These are phyloP conservation scores for Columba livia DNA, from an alignment of 2,113 vertebrate species.

Conservation along the genomic window DNA sequence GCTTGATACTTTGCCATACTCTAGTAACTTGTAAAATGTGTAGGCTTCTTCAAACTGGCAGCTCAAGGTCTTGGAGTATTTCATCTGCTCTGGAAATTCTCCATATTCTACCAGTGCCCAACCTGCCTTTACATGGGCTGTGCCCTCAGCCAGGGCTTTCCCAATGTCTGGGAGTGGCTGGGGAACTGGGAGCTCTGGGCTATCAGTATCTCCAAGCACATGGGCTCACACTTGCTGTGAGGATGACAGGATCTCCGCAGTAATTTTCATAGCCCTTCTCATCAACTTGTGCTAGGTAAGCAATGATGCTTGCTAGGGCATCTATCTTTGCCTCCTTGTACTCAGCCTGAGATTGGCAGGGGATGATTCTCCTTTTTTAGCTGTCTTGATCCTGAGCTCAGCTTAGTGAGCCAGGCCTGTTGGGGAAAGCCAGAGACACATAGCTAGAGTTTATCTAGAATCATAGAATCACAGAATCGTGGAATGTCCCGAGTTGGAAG, in stretches of 20 bases:
- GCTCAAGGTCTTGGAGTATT: slow-evolving; percentile 40
- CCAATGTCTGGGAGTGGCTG: background rate
- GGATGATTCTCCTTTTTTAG: background rate
- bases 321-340: background rate
- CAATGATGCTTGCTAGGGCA: background rate
- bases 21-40: slow-evolving; percentile 19
- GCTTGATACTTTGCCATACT: background rate
- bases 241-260: background rate
- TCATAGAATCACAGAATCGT: no score
- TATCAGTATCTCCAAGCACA: background rate
- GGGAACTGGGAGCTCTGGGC: background rate
- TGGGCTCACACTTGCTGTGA: background rate
- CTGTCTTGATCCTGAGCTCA: background rate
- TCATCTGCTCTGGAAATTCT: slow-evolving; percentile 28
- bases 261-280: background rate
- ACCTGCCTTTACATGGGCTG: background rate
- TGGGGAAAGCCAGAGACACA: background rate
- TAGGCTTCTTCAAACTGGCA: slow-evolving; percentile 37
- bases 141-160: slow-evolving; percentile 4
- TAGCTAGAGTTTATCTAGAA: background rate
- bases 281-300: background rate
- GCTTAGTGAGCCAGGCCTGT: background rate
- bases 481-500: no score
- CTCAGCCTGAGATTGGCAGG: background rate
- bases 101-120: background rate